phyloP scores from a whole-genome alignment of 2,888 invertebrate species.

The Zootermopsis nevadensis region DNA sequence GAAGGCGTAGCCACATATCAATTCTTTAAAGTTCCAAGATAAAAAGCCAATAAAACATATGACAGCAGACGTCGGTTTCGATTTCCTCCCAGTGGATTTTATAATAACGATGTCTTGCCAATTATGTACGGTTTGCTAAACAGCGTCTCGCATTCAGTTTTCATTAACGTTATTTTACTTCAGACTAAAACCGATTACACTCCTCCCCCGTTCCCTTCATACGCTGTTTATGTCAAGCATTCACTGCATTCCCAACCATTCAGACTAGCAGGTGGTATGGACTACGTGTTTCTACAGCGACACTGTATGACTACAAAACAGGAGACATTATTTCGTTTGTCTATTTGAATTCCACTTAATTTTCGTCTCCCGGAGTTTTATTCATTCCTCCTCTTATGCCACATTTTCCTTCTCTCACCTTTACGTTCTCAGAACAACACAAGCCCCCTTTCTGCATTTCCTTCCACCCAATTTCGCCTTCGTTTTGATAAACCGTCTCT shows the following conservation, averaged over 20 bases:
- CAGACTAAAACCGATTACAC: constrained; percentile 24
- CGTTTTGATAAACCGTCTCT: too few species aligned
- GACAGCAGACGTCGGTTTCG: neutral
- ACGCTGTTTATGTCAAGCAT: constrained; percentile 23
- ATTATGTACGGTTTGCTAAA: constrained; percentile 9
- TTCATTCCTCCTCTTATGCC: too few species aligned
- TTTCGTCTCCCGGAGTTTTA: too few species aligned
- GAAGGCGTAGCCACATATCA: too few species aligned
- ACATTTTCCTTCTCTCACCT: neutral
- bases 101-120: constrained; percentile 2
- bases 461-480: neutral
- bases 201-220: neutral
- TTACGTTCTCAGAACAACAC: neutral
- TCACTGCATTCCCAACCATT: neutral
- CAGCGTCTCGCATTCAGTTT: constrained; percentile 8
- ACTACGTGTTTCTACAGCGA: neutral
- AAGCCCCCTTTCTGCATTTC: neutral
- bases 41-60: neutral
- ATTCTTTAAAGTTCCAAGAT: too few species aligned
- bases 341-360: constrained; percentile 34
- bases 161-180: constrained; percentile 30
- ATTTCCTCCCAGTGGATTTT: too few species aligned
- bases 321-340: constrained; percentile 38
- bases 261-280: too few species aligned
- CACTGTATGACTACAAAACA: constrained; percentile 36